Evolutionary conservation across 2,888 invertebrate genomes (phyloP), one percentile per base, ranked within the genome.

Genomic region (Dromius quadrimaculatus): DNA sequence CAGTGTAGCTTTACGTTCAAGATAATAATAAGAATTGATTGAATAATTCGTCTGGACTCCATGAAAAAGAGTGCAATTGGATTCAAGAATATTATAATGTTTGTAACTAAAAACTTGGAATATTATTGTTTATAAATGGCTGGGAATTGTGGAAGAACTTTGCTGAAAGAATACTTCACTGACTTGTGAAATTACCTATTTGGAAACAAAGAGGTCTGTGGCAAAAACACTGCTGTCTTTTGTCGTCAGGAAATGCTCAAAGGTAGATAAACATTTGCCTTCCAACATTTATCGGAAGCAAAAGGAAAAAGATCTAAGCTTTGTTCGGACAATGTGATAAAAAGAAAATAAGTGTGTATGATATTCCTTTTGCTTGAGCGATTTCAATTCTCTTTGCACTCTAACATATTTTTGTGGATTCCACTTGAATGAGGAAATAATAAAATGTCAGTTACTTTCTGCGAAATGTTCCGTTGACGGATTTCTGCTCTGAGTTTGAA

Each of bases 101-200:
- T n/a, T n/a, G n/a, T n/a, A n/a, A n/a, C n/a, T n/a, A n/a, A n/a
- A n/a, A n/a, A n/a, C n/a, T n/a, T n/a, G n/a, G n/a, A n/a, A n/a
- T n/a, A n/a, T n/a, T n/a, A n/a, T n/a, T n/a, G n/a, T n/a, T n/a
- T n/a, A n/a, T n/a, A n/a, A n/a, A n/a, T n/a, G n/a, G n/a, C n/a
- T n/a, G n/a, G n/a, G 41, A 28, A 28, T 28, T 54, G 28, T 28
- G 28, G 23, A 54, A 54, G 50, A 64, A 54, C 34, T 22, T 20
- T 13, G 36, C 20, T 22, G 38, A 54, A 22, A 23, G 28, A 32
- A 28, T 65, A 65, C 65, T 65, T 65, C 65, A 65, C 22, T 54
- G 65, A 65, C 65, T 65, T 65, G 65, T 65, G 36, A 65, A 65
- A 65, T 65, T 65, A 65, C 65, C 65, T 54, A 65, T 65, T 54